A percentile compares a stretch with the other conserved stretches of the same genome.
These are phyloP conservation scores for Tragelaphus oryx DNA, from an alignment of 2,797 vertebrate genomes.

Conservation along the genomic window DNA sequence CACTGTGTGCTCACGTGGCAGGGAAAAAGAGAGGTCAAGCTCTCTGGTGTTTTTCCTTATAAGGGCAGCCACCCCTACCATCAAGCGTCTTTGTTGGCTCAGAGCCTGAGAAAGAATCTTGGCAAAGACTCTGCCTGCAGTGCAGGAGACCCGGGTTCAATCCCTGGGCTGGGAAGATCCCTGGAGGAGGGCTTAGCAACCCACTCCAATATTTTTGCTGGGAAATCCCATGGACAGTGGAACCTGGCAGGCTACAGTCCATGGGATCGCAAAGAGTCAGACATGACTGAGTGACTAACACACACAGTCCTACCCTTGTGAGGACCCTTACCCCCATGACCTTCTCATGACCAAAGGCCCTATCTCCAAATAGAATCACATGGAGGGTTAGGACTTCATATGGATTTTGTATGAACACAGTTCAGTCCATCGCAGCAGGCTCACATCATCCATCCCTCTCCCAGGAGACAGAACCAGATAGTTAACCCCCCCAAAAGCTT, in stretches of 20 bases:
- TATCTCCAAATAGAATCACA: fast-evolving
- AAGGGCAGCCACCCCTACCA: not conserved
- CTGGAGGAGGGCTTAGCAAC: not conserved
- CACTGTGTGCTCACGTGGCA: not conserved
- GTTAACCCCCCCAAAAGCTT: not conserved
- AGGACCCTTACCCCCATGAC: not conserved
- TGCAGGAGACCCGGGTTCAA: not conserved
- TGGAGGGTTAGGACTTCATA: not conserved
- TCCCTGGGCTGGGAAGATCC: not conserved
- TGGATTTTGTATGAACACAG: not conserved
- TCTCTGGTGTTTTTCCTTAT: not conserved
- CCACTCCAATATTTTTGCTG: not conserved
- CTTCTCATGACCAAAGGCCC: not conserved
- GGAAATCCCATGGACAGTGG: not conserved
- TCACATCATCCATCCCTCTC: not conserved
- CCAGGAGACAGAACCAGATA: not conserved
- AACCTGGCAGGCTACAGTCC: not conserved
- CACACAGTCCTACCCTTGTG: not conserved
- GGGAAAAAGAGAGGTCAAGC: too few relatives aligned
- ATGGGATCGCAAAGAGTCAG: not conserved
- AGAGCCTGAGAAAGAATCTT: not conserved
- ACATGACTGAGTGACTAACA: not conserved
- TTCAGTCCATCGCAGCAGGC: not conserved
- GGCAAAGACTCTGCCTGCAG: not conserved
- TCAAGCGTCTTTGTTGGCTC: not conserved